These are phyloP conservation scores for Tachypleus tridentatus DNA, from an alignment of 1,140 invertebrate genomes.

Conservation along the genomic window DNA sequence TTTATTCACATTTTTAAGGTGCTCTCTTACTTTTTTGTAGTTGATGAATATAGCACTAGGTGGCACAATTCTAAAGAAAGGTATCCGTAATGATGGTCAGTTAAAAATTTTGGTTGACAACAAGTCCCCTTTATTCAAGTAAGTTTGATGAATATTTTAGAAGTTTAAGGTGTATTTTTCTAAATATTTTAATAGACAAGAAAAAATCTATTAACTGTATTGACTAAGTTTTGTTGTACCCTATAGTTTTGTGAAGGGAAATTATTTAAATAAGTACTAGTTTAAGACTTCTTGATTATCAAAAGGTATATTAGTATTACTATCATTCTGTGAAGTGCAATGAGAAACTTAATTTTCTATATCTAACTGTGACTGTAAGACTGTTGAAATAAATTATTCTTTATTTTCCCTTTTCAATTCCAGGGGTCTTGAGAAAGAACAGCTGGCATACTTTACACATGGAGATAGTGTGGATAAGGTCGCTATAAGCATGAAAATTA, in stretches of 20 bases:
- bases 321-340: too few relatives aligned
- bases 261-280: too few relatives aligned
- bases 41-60: constrained; percentile 97
- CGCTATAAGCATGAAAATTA: constrained; percentile 69
- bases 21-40: too few relatives aligned
- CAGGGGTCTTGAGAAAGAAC: constrained; percentile 71
- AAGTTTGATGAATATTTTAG: constrained; percentile 11
- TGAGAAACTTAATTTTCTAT: too few relatives aligned
- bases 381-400: background rate
- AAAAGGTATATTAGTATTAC: too few relatives aligned
- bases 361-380: too few relatives aligned
- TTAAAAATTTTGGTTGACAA: constrained; percentile 78
- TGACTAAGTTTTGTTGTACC: too few relatives aligned
- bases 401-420: background rate
- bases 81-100: constrained; percentile 88
- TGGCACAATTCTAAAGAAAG: constrained; percentile 76
- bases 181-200: too few relatives aligned
- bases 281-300: too few relatives aligned
- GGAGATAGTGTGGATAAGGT: constrained; percentile 89
- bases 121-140: constrained; percentile 86
- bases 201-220: too few relatives aligned
- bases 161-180: background rate
- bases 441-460: constrained; percentile 89
- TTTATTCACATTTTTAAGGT: too few relatives aligned
- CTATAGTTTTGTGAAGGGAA: too few relatives aligned